Base-by-base conservation (phyloP, 2,113 vertebrate genomes). In the Rhabdornis inornatus region DNA sequence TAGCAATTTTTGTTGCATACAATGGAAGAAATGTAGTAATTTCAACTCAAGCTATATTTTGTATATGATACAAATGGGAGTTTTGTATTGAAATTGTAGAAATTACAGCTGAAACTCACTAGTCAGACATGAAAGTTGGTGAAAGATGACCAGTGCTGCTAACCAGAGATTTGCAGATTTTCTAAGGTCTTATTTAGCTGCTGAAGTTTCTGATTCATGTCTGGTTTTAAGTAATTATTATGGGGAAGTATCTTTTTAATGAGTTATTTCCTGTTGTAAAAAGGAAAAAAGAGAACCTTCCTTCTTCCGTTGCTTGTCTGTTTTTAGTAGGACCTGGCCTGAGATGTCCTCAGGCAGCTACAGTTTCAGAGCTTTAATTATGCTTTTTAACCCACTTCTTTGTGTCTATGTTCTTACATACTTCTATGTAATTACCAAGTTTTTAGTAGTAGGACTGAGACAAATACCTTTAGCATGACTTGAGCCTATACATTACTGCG, bases 291-390 rank as follows among this genome's bases (percentile, higher is more conserved):
- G 33, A 4, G 9, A 94, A 40, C 17, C 9, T 50, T 77, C 24
- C 85, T 47, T 93, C 87, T 93, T 89, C 47, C 8, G 23, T 69
- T 92, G 64, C 56, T 96, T 83, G 83, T 83, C 94, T 95, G 87
- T 53, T 59, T 95, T 97, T 92, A 96, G 89, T 95, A 44, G 84
- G 82, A 93, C 85, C 76, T 94, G 77, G 95, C 81, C 91, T 90
- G 92, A 92, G 95, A 95, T 97, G 71, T 97, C 97, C 96, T 85
- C 89, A 90, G 97, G 96, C 97, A 95, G 84, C 93, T 95, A 27
- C 81, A 92, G 60, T 95, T 97, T 97, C 92, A 96, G 96, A 97
- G 96, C 95, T 95, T 82, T 98, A 98, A 98, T 98, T 98, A 98
- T 76, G 92, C 93, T 97, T 98, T 98, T 98, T 96, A 97, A 84